Conservation (phyloP, 2,888 invertebrate genomes). For the Drosophila phalerata region DNA sequence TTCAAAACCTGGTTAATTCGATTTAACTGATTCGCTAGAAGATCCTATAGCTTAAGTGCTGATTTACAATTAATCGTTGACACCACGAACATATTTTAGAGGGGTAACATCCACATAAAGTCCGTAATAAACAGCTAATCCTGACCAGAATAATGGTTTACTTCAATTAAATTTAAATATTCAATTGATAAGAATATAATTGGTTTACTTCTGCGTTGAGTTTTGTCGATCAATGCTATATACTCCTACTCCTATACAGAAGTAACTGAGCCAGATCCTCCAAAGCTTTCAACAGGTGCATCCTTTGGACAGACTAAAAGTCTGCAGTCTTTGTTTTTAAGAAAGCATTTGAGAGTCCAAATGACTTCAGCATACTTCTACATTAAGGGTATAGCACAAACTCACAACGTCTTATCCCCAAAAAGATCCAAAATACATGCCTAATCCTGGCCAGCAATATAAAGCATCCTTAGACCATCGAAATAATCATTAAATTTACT, state of each 20-base stretch:
- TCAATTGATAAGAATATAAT: background rate
- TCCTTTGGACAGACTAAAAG: background rate
- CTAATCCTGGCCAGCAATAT: constrained; percentile 28
- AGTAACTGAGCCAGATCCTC: background rate
- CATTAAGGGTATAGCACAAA: background rate
- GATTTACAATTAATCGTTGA: background rate
- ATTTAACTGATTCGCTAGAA: background rate
- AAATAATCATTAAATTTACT: background rate
- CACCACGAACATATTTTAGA: background rate
- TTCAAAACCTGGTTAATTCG: background rate
- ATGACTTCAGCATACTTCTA: background rate
- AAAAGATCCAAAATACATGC: background rate
- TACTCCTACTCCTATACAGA: too few species aligned
- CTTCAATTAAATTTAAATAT: background rate
- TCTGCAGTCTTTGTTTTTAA: background rate
- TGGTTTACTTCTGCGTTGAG: background rate
- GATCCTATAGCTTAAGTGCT: background rate
- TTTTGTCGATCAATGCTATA: background rate
- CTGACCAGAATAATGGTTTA: background rate
- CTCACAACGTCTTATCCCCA: background rate
- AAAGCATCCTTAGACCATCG: background rate
- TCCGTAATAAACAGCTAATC: constrained; percentile 18
- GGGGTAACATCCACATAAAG: background rate
- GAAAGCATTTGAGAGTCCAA: background rate
- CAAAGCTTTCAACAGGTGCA: background rate